Evolutionary conservation across 2,888 invertebrate genomes (phyloP), one percentile per base, ranked within the genome.

Genomic region (Orgyia antiqua): DNA sequence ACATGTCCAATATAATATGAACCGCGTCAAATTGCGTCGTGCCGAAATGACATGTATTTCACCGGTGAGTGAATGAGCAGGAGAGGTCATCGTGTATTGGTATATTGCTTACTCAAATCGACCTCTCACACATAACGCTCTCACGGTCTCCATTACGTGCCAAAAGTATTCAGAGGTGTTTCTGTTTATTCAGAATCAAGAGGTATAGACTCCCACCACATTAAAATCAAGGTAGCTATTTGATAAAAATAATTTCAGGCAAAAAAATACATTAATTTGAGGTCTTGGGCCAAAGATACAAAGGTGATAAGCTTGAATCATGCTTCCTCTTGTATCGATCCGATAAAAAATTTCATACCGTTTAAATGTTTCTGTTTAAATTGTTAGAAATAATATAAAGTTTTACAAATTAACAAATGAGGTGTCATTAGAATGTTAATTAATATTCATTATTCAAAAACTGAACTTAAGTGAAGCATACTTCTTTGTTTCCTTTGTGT

Each of bases 101-200:
- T 36, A 23, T 32, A 24, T 31, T 28, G 45, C 54, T 61, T 66
- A 61, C 62, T 59, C 59, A 74, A 75, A 78, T 78, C 72, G 70
- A 75, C 71, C 69, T 68, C 63, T 45, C 53, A 55, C n/a, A n/a
- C 50, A 59, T 58, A 58, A 63, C 58, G 55, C 60, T 55, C 52
- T 44, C 63, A 53, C 56, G 52, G 45, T 58, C 54, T 46, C 24
- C 12, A 11, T n/a, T 24, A 24, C 12, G 13, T 10, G 10, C 10
- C 2, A 23, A 23, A 23, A 20, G n/a, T 15, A 20, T 2, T 5
- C 20, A n/a, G 20, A n/a, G 4, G 6, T 20, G 9, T 20, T 2
- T 2, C 4, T n/a, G 9, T 2, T 19, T 19, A 9, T 20, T 5
- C n/a, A 20, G n/a, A 19, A 20, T 9, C 8, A 8, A 20, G 9